Evolutionary conservation across 1,140 invertebrate species (phyloP).

Genomic region (Dryas iulia): DNA sequence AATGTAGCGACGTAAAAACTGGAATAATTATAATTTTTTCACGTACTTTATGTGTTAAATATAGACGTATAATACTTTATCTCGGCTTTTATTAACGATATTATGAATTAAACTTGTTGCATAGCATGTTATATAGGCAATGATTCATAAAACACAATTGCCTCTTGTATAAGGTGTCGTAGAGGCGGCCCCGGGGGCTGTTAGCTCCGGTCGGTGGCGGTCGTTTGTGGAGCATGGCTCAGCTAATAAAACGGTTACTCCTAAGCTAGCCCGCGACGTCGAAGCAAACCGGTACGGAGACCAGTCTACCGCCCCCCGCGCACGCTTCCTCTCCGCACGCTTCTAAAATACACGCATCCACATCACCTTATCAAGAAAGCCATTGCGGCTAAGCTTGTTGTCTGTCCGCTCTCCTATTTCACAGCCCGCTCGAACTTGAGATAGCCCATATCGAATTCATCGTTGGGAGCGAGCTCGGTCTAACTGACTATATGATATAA

Average conservation of each 20-base stretch:
- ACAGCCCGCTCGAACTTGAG: conserved; percentile 47
- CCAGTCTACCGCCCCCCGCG: conserved; percentile 54
- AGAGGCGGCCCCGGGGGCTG: conserved; percentile 47
- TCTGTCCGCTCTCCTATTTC: conserved; percentile 69
- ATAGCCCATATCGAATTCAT: conserved; percentile 60
- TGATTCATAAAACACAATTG: conserved; percentile 28
- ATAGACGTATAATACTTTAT: not conserved
- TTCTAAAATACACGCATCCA: conserved; percentile 70
- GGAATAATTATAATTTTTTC: conserved; percentile 6
- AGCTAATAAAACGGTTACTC: conserved; percentile 76
- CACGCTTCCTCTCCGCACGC: conserved; percentile 41
- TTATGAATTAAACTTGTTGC: not conserved
- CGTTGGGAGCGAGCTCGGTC: conserved; percentile 49
- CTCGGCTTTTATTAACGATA: not conserved
- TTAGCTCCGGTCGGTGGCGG: conserved; percentile 44
- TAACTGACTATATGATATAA: conserved; percentile 61
- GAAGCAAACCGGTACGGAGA: conserved; percentile 73
- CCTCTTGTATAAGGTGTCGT: conserved; percentile 35
- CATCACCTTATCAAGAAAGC: conserved; percentile 66
- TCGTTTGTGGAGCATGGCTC: conserved; percentile 70
- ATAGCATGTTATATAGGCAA: not conserved
- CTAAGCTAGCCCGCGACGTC: conserved; percentile 61
- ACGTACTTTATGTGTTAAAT: not conserved
- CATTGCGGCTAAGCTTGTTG: conserved; percentile 66
- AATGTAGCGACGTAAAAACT: conserved; percentile 7